Evolutionary conservation across 2,113 vertebrate species (phyloP), one percentile per base, ranked within the genome.

Genomic region (Pseudonaja textilis): DNA sequence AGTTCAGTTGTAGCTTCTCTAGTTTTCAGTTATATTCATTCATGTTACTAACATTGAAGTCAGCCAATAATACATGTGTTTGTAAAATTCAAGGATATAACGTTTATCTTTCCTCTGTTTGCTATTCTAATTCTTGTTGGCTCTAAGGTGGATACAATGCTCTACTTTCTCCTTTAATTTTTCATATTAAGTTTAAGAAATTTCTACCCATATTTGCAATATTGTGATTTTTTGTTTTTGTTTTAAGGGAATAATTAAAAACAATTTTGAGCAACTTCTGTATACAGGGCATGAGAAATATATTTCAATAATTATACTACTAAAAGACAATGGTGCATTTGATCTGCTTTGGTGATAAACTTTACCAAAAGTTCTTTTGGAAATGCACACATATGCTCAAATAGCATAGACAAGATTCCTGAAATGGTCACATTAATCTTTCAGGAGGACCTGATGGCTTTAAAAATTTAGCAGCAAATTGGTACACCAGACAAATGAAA

Each of bases 211-310:
- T n/a, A 57, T 9, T 16, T 45, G 92, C 92, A 87, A 47, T 59
- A 5, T 92, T 95, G 88, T 89, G 59, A 26, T 92, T 10, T n/a
- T 45, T 42, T 39, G 39, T 42, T 74, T 90, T 92, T 59, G 7
- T 11, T 22, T 25, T 90, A 89, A 56, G 4, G 61, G 81, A n/a
- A 59, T 23, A 61, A 89, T 94, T 87, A 39, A 88, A 50, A 59
- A 26, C 34, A 10, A 0, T 90, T 88, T 94, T 2, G 50, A 52
- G 3, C 81, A 16, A 29, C 2, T 89, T 23, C 1, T 90, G 69
- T 25, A 1, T 92, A 87, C 50, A 0, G 29, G 92, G 88, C 69
- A 56, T 69, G 93, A 93, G 93, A 25, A 64, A 55, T 95, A 89
- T 3, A 29, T 93, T 85, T 89, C 91, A 88, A 22, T 90, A 64